Evolutionary conservation across 2,113 vertebrate species (phyloP).

Genomic region (Sphaerodactylus townsendi): DNA sequence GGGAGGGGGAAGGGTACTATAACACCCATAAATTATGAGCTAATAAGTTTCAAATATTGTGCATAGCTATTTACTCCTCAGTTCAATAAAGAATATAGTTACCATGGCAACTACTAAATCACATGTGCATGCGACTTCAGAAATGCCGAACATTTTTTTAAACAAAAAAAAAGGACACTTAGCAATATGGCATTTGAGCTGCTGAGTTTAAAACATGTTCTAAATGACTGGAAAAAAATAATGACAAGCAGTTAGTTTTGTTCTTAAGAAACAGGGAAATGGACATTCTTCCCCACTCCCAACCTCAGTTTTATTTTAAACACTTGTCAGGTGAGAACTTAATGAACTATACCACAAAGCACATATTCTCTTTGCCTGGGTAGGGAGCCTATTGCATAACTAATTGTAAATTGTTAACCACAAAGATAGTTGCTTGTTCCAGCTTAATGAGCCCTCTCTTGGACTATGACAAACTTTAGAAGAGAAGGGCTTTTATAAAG

Average conservation of each 20-base stretch:
- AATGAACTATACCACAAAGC: not conserved
- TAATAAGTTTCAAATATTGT: conserved; percentile 61
- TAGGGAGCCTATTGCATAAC: not conserved
- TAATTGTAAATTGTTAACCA: conserved; percentile 11
- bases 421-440: not conserved
- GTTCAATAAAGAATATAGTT: conserved; percentile 59
- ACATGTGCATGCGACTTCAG: conserved; percentile 40
- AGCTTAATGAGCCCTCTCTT: conserved; percentile 2
- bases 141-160: conserved; percentile 45
- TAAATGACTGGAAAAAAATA: conserved; percentile 29
- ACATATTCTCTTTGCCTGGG: conserved; percentile 6
- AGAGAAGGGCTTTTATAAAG: not conserved
- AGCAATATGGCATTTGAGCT: conserved; percentile 33
- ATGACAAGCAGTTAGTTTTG: conserved; percentile 9
- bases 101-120: conserved; percentile 68
- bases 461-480: conserved; percentile 6
- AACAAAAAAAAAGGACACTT: conserved; percentile 35
- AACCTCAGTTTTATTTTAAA: conserved; percentile 26
- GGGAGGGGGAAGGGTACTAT: not conserved
- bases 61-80: conserved; percentile 63
- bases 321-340: not conserved
- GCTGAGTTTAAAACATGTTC: conserved; percentile 49
- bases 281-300: conserved; percentile 6
- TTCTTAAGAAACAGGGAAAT: conserved; percentile 43
- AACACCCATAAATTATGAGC: conserved; percentile 45